Base-by-base conservation (phyloP, 1,140 invertebrate genomes). In the Maniola jurtina region DNA sequence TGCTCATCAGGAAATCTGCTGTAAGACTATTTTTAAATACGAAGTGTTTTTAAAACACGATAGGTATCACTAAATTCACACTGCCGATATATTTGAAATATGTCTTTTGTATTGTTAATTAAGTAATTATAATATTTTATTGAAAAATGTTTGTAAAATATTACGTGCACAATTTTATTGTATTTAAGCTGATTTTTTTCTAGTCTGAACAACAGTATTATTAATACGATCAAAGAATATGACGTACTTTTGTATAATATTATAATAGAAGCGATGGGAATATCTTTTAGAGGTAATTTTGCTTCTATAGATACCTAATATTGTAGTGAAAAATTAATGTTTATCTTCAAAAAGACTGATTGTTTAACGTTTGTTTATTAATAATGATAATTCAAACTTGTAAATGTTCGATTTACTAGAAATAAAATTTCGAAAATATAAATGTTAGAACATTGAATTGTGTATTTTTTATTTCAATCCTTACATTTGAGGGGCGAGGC, bases 301-400 rank as follows among this genome's bases (percentile, higher is more conserved):
- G 61, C 61, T 73, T 70, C 52, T 66, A 73, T 68, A 68, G 66
- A 61, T 47, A 25, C 25, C 25, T 25, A 55, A 70, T 61, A 47
- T 68, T 61, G 72, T 74, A 74, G 73, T 70, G 58, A 70, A 80
- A 25, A 75, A 73, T 73, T 75, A 80, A 76, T 59, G 47, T 76
- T 85, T 88, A 88, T 84, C 86, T 88, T 88, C 80, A 77, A 86
- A 84, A 89, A 89, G 86, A 89, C 86, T 89, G 86, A 89, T 87
- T 84, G 70, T 87, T 89, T 88, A 81, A 76, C 55, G 62, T 81
- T 80, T 76, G 74, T 83, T 80, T 80, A 80, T 72, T 77, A 71
- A 66, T 70, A 67, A 47, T 72, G 70, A 66, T 70, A 67, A 47
- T 72, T 73, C 72, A 60, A 77, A 75, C 59, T 64, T 81, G 76